Conservation (phyloP, 2,113 vertebrate genomes). For the Semicossyphus pulcher region DNA sequence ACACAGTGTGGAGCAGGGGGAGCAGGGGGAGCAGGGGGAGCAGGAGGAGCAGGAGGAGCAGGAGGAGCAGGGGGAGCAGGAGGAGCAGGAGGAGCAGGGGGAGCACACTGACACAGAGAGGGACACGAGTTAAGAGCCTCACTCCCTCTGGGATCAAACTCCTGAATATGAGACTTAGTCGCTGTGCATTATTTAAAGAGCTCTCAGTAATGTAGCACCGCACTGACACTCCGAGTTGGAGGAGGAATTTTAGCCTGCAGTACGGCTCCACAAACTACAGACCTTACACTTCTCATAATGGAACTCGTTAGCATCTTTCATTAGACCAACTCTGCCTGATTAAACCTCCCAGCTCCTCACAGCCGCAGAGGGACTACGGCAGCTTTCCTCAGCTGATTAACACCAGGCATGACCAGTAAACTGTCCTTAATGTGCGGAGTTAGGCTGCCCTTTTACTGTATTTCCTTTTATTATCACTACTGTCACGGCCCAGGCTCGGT, state of each 20-base stretch:
- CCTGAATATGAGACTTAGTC: background rate
- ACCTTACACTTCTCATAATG: background rate
- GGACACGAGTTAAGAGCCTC: background rate
- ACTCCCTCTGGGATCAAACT: background rate
- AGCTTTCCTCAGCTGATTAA: background rate
- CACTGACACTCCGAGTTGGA: background rate
- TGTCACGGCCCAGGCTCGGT: background rate
- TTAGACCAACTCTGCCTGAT: background rate
- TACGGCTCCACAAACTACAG: background rate
- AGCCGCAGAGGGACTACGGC: background rate
- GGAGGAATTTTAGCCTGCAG: background rate
- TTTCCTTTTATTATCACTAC: background rate
- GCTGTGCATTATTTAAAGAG: background rate
- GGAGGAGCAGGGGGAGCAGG: background rate
- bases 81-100: background rate
- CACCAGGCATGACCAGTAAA: background rate
- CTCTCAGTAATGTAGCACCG: background rate
- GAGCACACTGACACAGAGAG: slow-evolving; percentile 4
- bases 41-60: background rate
- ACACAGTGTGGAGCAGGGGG: background rate
- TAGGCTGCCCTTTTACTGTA: background rate
- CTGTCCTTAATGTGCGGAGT: background rate
- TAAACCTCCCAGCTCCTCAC: background rate
- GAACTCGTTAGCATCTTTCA: background rate
- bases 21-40: background rate